Percentiles rank a stretch among this genome's conserved stretches.
Conservation (phyloP, 2,888 invertebrate species). For the Limnephilus rhombicus region DNA sequence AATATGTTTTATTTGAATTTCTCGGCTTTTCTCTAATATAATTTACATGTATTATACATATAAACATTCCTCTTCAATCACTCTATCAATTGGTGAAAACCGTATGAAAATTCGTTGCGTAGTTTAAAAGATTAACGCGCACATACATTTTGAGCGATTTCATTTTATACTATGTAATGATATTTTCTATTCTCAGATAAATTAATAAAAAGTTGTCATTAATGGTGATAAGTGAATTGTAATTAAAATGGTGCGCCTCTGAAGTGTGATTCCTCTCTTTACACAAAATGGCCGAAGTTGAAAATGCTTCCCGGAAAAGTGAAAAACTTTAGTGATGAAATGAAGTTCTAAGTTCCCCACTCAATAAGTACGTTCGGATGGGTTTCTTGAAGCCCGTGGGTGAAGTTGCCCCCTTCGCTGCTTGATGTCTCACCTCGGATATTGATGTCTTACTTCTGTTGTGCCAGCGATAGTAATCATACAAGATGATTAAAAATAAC, state of each 20-base stretch:
- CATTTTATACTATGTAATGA: too few relatives aligned
- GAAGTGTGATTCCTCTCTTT: neutral
- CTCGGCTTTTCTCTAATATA: too few relatives aligned
- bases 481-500: slow-evolving; percentile 78
- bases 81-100: too few relatives aligned
- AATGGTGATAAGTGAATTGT: slow-evolving; percentile 8
- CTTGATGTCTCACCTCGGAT: neutral
- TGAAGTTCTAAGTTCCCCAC: neutral
- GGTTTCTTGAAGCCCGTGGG: neutral
- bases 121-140: too few relatives aligned
- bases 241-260: neutral
- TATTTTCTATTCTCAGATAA: neutral
- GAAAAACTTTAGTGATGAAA: neutral
- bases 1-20: too few relatives aligned
- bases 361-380: neutral
- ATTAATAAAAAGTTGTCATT: neutral
- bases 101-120: too few relatives aligned
- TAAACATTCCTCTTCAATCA: too few relatives aligned
- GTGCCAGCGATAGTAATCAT: neutral
- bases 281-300: neutral
- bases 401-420: neutral
- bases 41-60: too few relatives aligned
- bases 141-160: too few relatives aligned
- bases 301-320: slow-evolving; percentile 5
- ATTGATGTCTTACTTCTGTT: slow-evolving; percentile 28